phyloP scores from a whole-genome alignment of 2,797 vertebrate genomes.

The Podargus strigoides region DNA sequence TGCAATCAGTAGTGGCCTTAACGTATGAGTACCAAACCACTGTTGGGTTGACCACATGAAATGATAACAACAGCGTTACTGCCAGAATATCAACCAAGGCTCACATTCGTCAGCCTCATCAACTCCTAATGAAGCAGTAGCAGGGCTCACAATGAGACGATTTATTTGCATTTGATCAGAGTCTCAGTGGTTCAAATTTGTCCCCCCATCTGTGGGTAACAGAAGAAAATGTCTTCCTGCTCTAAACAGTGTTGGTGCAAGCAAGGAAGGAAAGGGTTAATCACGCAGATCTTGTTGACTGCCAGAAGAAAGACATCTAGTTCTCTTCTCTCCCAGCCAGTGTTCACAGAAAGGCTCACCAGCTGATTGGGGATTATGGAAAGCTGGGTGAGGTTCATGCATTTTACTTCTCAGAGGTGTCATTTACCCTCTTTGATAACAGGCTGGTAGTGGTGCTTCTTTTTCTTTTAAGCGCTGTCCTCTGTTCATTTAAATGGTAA shows the following conservation, averaged over 20 bases:
- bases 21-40: background rate
- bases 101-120: background rate
- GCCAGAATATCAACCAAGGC: background rate
- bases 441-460: background rate
- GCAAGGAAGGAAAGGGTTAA: background rate
- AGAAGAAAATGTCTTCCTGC: background rate
- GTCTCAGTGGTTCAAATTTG: background rate
- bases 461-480: background rate
- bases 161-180: background rate
- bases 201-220: background rate
- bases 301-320: background rate
- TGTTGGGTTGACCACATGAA: background rate
- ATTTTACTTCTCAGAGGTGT: background rate
- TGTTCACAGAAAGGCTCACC: background rate
- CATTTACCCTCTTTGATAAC: background rate
- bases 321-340: background rate
- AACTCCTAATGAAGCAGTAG: background rate
- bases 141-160: background rate
- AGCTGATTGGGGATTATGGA: background rate
- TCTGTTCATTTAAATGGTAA: background rate
- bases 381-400: background rate
- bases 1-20: background rate
- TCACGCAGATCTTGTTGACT: background rate
- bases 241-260: background rate
- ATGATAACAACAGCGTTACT: background rate